Percentiles rank a stretch among this genome's conserved stretches.
phyloP scores from a whole-genome alignment of 2,888 invertebrate genomes.

The Autographa gamma region DNA sequence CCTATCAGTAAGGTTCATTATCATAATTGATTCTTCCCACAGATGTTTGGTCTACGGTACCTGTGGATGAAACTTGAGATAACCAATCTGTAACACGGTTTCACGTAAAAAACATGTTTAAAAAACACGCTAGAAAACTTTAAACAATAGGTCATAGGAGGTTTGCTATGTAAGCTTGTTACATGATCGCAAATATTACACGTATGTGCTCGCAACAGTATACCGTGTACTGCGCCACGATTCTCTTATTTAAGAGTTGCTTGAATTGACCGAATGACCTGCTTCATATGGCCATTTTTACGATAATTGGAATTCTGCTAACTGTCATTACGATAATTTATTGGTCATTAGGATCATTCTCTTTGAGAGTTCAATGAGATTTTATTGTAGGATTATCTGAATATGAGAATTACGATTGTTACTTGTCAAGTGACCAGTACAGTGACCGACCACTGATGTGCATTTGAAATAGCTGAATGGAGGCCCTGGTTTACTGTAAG shows the following conservation, averaged over 20 bases:
- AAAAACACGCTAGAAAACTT: constrained; percentile 37
- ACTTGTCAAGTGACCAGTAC: too few species aligned
- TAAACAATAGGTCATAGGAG: constrained; percentile 31
- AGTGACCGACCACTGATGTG: too few species aligned
- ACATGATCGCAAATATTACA: background rate
- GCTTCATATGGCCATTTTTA: too few species aligned
- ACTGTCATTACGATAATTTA: too few species aligned
- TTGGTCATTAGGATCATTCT: too few species aligned
- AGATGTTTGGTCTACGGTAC: background rate
- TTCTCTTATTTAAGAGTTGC: too few species aligned
- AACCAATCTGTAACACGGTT: constrained; percentile 1
- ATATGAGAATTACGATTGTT: too few species aligned
- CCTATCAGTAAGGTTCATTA: background rate
- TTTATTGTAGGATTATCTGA: too few species aligned
- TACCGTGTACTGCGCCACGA: constrained; percentile 9
- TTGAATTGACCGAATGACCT: too few species aligned
- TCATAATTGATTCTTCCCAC: background rate
- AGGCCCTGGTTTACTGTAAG: background rate
- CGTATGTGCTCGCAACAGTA: background rate
- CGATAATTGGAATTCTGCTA: too few species aligned
- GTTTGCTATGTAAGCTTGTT: constrained; percentile 17
- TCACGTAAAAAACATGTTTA: constrained; percentile 29
- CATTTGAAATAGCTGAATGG: too few species aligned
- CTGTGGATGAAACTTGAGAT: background rate
- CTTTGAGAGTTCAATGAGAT: too few species aligned